Percentiles rank a stretch among this genome's conserved stretches.
Evolutionary conservation across 2,113 vertebrate species (phyloP).

Genomic region (Callipepla squamata): DNA sequence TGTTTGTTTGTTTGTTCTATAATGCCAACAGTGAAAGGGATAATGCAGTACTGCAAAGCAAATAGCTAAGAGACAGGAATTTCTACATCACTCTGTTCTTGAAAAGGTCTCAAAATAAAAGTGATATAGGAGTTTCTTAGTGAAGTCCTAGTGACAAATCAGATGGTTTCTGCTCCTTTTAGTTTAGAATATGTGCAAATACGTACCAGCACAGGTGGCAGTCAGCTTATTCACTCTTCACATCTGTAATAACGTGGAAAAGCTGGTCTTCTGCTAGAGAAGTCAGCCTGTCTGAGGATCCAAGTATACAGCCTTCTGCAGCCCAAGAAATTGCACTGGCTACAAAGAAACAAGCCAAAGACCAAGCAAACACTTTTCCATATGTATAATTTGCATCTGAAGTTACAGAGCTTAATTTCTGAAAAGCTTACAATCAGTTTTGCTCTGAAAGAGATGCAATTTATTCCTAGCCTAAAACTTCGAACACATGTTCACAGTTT

Average conservation of each 20-base stretch:
- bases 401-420: not conserved
- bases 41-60: not conserved
- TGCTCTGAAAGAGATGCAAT: not conserved
- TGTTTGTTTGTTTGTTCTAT: not conserved
- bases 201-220: not conserved
- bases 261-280: not conserved
- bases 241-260: slow-evolving; percentile 1
- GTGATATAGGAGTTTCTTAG: not conserved
- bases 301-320: not conserved
- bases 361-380: not conserved
- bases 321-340: not conserved
- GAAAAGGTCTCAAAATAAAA: not conserved
- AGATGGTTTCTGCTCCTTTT: not conserved
- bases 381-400: not conserved
- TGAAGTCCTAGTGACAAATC: not conserved
- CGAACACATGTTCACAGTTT: not conserved
- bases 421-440: not conserved
- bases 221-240: not conserved
- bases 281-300: not conserved
- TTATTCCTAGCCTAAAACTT: not conserved
- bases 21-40: not conserved
- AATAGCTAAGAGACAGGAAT: not conserved
- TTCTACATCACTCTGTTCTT: not conserved
- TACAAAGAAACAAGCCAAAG: not conserved
- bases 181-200: not conserved